Percentiles rank a stretch among this genome's conserved stretches.
Conservation (phyloP, 2,113 vertebrate species). For the Prionailurus bengalensis region DNA sequence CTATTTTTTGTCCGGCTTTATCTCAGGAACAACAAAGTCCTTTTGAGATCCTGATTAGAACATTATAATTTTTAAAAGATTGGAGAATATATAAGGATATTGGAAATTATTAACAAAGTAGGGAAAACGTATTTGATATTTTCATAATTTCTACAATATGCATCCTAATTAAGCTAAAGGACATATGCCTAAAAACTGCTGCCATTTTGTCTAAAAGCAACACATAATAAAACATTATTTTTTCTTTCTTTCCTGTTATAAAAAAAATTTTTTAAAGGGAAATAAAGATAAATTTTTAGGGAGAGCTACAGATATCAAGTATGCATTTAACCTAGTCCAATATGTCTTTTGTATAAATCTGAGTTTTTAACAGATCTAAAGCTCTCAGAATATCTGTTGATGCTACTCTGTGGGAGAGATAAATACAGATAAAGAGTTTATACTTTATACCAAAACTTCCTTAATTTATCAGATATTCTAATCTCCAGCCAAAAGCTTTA, state of each 20-base stretch:
- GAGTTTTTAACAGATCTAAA: not conserved
- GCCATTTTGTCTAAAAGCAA: constrained; percentile 21
- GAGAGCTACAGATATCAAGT: not conserved
- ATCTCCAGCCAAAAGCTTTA: not conserved
- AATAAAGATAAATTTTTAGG: not conserved
- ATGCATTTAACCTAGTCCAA: not conserved
- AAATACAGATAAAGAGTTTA: constrained; percentile 2
- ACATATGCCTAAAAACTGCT: not conserved
- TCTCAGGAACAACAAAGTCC: not conserved
- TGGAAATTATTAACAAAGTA: not conserved
- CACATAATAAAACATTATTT: not conserved
- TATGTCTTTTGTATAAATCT: not conserved
- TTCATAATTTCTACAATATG: not conserved
- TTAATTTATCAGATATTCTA: not conserved
- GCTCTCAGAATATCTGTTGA: not conserved
- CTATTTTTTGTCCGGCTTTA: not conserved
- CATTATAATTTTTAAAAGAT: not conserved
- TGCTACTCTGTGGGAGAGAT: not conserved
- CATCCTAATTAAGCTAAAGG: not conserved
- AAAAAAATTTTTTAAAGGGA: not conserved
- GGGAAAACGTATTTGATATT: not conserved
- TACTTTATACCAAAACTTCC: not conserved
- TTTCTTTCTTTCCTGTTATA: not conserved
- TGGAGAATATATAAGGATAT: not conserved
- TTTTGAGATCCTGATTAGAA: not conserved